Evolutionary conservation across 2,113 vertebrate genomes (phyloP), one percentile per base, ranked within the genome.

Genomic region (Plectropomus leopardus): DNA sequence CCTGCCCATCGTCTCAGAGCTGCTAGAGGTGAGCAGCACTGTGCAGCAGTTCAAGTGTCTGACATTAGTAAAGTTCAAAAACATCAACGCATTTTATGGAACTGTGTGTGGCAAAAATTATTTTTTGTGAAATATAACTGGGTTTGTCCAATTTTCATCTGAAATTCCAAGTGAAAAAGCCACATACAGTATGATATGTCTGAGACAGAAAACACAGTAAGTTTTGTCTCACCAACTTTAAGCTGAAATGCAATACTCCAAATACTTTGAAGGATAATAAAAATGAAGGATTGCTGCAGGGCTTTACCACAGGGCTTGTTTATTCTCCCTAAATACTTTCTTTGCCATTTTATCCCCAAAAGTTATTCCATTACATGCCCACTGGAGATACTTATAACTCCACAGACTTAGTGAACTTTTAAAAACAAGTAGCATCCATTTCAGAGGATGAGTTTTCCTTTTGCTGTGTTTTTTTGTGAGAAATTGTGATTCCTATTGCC

Each of bases 1-100:
- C 19, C 94, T 99, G 11, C 96, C 96, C 42, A 83, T 96, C 0
- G 97, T 99, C 54, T 99, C 98, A 0, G 97, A 98, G 81, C 95
- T 99, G 87, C 94, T 99, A 42, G 97, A 99, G 96, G 98, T 99
- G 83, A 94, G 94, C 42, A 0, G 14, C n/a, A 1, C 10, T 17
- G 13, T 0, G 28, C 36, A 15, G 3, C 19, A 32, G 55, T 36
- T 58, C 28, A 45, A 4, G 11, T 28, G 15, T 32, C 4, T 1
- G n/a, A 4, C 36, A 4, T 28, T 28, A 13, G 14, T 28, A 55
- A 61, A 16, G 4, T 32, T 3, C 16, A 53, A 54, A 55, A 16
- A 11, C 10, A 14, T 69, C 15, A 11, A 53, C 60, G 57, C 15
- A 11, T 21, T 42, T 30, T 11, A 50, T 16, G 4, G 6, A 63